phyloP scores from a whole-genome alignment of 92 coral and sea anemone species.

The Parazoanthus darwini region DNA sequence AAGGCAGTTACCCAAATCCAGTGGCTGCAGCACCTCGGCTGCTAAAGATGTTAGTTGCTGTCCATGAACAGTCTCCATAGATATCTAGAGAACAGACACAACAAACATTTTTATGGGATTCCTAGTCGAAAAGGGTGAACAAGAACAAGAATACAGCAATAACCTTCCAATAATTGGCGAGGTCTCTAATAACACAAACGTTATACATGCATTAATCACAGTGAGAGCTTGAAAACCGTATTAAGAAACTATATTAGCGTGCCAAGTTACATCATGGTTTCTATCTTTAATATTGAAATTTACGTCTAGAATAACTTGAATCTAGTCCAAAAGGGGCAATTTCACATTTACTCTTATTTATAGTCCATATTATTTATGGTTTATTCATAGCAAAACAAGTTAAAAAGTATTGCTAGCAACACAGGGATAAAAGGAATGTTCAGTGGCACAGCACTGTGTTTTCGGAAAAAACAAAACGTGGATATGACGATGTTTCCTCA shows the following conservation, averaged over 20 bases:
- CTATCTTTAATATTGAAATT: no score
- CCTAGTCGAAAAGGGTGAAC: not conserved
- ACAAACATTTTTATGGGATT: not conserved
- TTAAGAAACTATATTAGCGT: no score
- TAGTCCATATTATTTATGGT: not conserved
- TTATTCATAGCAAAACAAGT: not conserved
- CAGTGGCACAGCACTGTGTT: not conserved
- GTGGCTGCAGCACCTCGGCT: conserved; percentile 82
- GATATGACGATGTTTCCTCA: not conserved
- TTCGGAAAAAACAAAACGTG: not conserved
- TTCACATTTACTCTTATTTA: no score
- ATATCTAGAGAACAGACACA: conserved; percentile 52
- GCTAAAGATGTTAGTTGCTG: conserved; percentile 78
- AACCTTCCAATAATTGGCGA: no score
- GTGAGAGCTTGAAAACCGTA: no score
- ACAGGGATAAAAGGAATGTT: not conserved
- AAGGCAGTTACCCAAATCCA: conserved; percentile 80
- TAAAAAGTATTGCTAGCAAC: not conserved
- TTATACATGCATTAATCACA: no score
- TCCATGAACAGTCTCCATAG: conserved; percentile 90
- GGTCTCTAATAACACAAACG: no score
- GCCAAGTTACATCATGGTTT: no score
- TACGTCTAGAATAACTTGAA: no score
- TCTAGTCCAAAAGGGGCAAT: no score
- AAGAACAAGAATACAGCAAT: not conserved